Percentiles rank a stretch among this genome's conserved stretches.
These are phyloP conservation scores for Pseudachorutes palmiensis DNA, from an alignment of 1,140 invertebrate genomes.

Conservation along the genomic window DNA sequence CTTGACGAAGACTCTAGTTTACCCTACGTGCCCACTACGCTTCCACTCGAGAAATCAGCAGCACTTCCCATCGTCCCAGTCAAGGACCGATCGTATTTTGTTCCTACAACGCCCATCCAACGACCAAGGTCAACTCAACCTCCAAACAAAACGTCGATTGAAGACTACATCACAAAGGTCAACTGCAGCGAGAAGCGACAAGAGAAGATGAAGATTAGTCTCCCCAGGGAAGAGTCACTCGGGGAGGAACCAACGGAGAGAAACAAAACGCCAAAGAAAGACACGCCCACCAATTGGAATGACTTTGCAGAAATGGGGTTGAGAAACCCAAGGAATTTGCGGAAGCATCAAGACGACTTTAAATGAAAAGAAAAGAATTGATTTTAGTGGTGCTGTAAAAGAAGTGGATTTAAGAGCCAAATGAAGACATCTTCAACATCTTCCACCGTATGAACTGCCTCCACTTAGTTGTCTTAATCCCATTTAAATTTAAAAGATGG, in stretches of 20 bases:
- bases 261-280: constrained; percentile 41
- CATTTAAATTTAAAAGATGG: neutral
- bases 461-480: neutral
- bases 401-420: neutral
- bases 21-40: constrained; percentile 72
- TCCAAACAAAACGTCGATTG: constrained; percentile 64
- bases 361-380: neutral
- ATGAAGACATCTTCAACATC: neutral
- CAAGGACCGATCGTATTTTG: constrained; percentile 55
- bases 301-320: constrained; percentile 56
- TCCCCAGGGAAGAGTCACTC: constrained; percentile 53
- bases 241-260: constrained; percentile 39
- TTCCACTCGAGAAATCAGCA: constrained; percentile 66
- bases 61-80: constrained; percentile 71
- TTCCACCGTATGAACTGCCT: neutral
- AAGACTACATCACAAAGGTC: constrained; percentile 54
- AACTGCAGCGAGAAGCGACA: constrained; percentile 37
- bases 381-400: too few species aligned
- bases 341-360: neutral
- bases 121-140: constrained; percentile 62
- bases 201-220: constrained; percentile 57
- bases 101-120: constrained; percentile 73
- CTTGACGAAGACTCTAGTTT: constrained; percentile 73
- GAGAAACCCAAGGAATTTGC: constrained; percentile 42
- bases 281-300: constrained; percentile 50